Evolutionary conservation across 2,113 vertebrate species (phyloP), one percentile per base, ranked within the genome.

Genomic region (Hystrix brachyura): DNA sequence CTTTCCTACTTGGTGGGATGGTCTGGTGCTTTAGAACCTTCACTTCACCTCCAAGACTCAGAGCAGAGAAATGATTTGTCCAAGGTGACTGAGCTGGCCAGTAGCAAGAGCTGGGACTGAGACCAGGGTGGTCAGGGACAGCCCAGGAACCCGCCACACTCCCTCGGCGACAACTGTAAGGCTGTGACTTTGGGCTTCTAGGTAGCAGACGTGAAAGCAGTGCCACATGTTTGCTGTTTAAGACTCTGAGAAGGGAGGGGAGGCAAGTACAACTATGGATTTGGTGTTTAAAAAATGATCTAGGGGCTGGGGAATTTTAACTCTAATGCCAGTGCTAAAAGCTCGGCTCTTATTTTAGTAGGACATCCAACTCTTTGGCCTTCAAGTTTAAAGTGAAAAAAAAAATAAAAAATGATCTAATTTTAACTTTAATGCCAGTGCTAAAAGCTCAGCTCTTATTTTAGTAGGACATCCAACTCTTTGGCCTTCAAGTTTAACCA

Each of bases 221-320:
- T 53, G 85, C 46, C 74, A 55, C 9, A 34, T 89, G 29, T 79
- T 51, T 6, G 34, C 38, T 7, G 7, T 79, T 43, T 72, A 65
- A 93, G 90, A 91, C 51, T 74, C 43, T 67, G 60, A 94, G 38
- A 48, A 81, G 4, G 43, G 89, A 91, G 78, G 32, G 23, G 38
- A 67, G 57, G 10, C 14, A 87, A 72, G 43, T 71, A 64, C 78
- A 91, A 76, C 67, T 46, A 38, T 64, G 43, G 55, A 60, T 74
- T 82, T 95, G 69, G 55, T 53, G 71, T 94, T 90, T 92, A 64
- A 72, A 90, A 92, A 46, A 67, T 81, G 27, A 89, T 91, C 71
- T 51, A 43, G n/a, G n/a, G n/a, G n/a, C n/a, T n/a, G n/a, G n/a
- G n/a, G n/a, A n/a, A 48, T 80, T 88, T 97, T n/a, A n/a, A 96